phyloP scores from a whole-genome alignment of 64 coral and sea anemone species.

The Stichodactyla mertensii region DNA sequence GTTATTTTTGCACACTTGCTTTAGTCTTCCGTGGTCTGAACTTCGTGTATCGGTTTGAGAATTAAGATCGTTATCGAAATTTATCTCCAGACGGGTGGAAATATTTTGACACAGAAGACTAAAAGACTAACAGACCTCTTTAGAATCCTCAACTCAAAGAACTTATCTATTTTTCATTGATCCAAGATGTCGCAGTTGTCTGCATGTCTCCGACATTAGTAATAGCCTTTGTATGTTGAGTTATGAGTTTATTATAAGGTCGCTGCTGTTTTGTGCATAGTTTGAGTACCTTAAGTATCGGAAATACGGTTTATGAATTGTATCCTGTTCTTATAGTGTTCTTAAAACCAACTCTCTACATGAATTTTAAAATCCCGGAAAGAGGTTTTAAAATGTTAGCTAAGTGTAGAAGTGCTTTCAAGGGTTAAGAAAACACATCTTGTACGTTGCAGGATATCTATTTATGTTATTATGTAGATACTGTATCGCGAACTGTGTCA shows the following conservation, averaged over 20 bases:
- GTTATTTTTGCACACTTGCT: background rate
- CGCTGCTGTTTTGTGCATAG: background rate
- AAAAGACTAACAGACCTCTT: background rate
- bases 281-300: constrained; percentile 4
- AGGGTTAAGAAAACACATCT: background rate
- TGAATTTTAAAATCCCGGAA: background rate
- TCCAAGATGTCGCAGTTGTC: background rate
- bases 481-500: too few relatives aligned
- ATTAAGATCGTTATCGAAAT: background rate
- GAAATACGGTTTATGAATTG: background rate
- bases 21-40: background rate
- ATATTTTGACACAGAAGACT: background rate
- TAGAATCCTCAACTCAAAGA: background rate
- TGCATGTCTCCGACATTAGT: background rate
- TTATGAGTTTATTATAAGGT: background rate
- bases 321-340: background rate
- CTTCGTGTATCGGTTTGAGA: background rate
- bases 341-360: background rate
- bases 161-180: background rate
- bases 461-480: background rate
- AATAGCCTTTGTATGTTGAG: background rate
- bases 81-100: background rate
- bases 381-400: background rate
- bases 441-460: background rate
- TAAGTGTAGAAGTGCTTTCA: background rate